phyloP scores from a whole-genome alignment of 2,888 invertebrate species.

The Pristionchus exspectatus region DNA sequence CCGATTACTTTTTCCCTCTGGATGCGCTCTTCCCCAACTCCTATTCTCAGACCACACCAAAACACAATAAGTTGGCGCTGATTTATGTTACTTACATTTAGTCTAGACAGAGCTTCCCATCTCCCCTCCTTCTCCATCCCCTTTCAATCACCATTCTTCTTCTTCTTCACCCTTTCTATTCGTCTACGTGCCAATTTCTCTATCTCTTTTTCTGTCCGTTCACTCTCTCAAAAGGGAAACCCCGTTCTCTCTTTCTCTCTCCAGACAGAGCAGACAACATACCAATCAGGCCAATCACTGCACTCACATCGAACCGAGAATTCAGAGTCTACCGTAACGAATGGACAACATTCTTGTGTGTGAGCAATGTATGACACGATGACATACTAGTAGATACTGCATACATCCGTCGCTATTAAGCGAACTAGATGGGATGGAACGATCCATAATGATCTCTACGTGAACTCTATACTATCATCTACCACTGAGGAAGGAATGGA shows the following conservation, averaged over 20 bases:
- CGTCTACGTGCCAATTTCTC: slow-evolving; percentile 25
- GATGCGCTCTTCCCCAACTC: not conserved
- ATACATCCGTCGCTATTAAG: not conserved
- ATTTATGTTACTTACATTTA: not conserved
- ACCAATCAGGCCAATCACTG: not conserved
- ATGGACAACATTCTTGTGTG: not conserved
- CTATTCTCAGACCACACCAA: not conserved
- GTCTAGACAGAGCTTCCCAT: not conserved
- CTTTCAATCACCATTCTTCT: not conserved
- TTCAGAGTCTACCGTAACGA: not conserved
- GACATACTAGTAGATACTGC: not conserved
- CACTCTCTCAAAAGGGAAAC: not conserved
- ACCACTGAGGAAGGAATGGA: not conserved
- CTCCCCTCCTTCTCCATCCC: not conserved
- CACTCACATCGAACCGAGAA: not conserved
- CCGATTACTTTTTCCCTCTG: not conserved
- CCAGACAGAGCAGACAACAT: not conserved
- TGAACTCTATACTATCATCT: not conserved
- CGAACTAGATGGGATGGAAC: not conserved
- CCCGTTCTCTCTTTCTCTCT: not conserved
- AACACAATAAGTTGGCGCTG: slow-evolving; percentile 2
- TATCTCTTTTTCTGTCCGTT: not conserved
- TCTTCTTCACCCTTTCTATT: not conserved
- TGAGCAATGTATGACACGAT: not conserved
- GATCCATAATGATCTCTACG: not conserved